Conservation (phyloP, 2,113 vertebrate genomes). For the Muntiacus muntjak region DNA sequence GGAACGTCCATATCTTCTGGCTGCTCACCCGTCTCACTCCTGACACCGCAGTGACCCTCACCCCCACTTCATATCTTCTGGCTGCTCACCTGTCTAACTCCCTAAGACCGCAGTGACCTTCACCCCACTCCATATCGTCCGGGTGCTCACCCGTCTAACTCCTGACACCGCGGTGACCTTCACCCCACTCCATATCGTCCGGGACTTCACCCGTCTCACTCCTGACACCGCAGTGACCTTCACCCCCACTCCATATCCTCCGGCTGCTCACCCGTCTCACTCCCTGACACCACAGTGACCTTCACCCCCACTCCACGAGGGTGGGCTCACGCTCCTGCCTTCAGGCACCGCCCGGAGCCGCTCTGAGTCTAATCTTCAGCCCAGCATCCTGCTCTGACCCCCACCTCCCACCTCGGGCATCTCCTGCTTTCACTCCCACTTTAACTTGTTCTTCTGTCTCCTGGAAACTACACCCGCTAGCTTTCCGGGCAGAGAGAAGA, state of each 20-base stretch:
- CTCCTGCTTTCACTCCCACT: neutral
- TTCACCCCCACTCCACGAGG: rapidly evolving
- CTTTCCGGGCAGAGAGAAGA: neutral
- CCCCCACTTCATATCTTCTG: rapidly evolving
- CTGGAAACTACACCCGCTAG: rapidly evolving
- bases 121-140: rapidly evolving
- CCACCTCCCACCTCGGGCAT: rapidly evolving
- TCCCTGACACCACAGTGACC: rapidly evolving
- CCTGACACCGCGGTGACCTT: neutral
- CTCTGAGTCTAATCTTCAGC: neutral
- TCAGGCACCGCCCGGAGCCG: neutral
- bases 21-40: neutral
- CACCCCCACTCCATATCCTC: neutral
- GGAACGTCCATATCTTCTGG: rapidly evolving
- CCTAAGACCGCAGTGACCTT: rapidly evolving
- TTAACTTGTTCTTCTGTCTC: no score
- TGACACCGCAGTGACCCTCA: rapidly evolving
- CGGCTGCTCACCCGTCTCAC: neutral
- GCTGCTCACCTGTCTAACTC: neutral
- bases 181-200: rapidly evolving
- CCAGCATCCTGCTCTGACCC: neutral
- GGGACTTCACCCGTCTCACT: neutral
- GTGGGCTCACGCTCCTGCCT: rapidly evolving
- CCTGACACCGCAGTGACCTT: rapidly evolving
- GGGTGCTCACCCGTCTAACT: neutral